Conservation (phyloP, 2,888 invertebrate species). For the Hoplodrina ambigua region DNA sequence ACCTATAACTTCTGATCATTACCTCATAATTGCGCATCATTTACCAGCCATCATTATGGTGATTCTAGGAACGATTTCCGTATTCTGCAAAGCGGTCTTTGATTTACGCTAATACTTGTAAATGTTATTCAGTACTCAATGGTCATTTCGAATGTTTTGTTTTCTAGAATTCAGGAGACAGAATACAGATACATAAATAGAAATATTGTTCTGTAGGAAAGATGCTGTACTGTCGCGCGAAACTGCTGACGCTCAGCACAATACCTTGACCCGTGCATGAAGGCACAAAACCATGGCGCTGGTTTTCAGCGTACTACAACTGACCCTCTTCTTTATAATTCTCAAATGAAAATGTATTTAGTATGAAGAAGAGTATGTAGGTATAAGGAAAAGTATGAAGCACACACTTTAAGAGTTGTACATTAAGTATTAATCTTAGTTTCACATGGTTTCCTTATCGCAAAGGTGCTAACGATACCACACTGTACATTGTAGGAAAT, state of each 20-base stretch:
- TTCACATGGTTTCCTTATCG: conserved; percentile 51
- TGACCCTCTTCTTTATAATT: not conserved
- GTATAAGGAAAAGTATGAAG: not conserved
- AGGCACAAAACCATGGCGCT: too few relatives aligned
- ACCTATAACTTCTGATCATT: conserved; percentile 1
- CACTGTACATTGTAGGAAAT: conserved; percentile 19
- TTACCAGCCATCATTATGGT: conserved; percentile 18
- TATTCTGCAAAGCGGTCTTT: not conserved
- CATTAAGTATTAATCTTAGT: conserved; percentile 38
- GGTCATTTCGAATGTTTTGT: not conserved
- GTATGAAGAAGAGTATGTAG: not conserved
- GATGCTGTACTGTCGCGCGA: too few relatives aligned
- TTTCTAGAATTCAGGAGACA: too few relatives aligned
- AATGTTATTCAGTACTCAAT: too few relatives aligned
- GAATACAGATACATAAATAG: too few relatives aligned
- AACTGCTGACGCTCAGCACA: too few relatives aligned
- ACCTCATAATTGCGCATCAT: conserved; percentile 5
- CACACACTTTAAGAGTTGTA: conserved; percentile 21
- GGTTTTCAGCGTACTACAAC: too few relatives aligned
- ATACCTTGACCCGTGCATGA: too few relatives aligned
- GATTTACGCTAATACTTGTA: not conserved
- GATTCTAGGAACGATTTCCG: conserved; percentile 20
- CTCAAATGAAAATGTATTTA: not conserved
- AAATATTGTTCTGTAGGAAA: too few relatives aligned
- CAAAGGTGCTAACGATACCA: conserved; percentile 37